These are phyloP conservation scores for Pectinophora gossypiella DNA, from an alignment of 1,140 invertebrate genomes.

Conservation along the genomic window DNA sequence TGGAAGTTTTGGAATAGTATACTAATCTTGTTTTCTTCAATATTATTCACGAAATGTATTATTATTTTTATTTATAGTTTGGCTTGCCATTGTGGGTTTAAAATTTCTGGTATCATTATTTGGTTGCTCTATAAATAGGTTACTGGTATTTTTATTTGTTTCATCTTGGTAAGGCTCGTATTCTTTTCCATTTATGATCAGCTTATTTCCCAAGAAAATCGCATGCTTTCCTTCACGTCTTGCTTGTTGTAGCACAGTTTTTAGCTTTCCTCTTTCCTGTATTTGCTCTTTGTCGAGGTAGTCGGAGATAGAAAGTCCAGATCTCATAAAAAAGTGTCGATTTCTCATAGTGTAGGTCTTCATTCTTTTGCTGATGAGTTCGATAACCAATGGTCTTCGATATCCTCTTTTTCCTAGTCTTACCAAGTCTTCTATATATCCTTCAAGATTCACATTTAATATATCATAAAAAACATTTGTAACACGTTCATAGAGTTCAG, in stretches of 20 bases:
- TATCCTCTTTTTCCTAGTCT: background rate
- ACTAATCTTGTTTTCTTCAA: background rate
- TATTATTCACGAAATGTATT: background rate
- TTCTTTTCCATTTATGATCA: background rate
- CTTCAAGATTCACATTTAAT: background rate
- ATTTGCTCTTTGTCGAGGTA: background rate
- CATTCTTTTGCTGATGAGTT: background rate
- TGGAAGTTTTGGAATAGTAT: constrained; percentile 24
- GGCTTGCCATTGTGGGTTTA: background rate
- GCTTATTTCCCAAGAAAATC: background rate
- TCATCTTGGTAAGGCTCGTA: background rate
- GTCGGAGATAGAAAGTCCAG: background rate
- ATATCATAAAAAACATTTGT: background rate
- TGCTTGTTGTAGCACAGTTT: background rate
- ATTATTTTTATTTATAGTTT: background rate
- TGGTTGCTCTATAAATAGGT: no score
- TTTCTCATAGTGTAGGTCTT: background rate
- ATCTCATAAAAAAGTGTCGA: background rate
- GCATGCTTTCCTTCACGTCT: background rate
- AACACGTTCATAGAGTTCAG: background rate
- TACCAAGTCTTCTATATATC: background rate
- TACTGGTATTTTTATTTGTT: background rate
- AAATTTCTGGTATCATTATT: no score
- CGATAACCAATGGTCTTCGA: background rate
- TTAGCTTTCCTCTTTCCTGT: background rate